Percentiles rank a stretch among this genome's conserved stretches.
Evolutionary conservation across 2,797 vertebrate species (phyloP).

Genomic region (Onychomys torridus): DNA sequence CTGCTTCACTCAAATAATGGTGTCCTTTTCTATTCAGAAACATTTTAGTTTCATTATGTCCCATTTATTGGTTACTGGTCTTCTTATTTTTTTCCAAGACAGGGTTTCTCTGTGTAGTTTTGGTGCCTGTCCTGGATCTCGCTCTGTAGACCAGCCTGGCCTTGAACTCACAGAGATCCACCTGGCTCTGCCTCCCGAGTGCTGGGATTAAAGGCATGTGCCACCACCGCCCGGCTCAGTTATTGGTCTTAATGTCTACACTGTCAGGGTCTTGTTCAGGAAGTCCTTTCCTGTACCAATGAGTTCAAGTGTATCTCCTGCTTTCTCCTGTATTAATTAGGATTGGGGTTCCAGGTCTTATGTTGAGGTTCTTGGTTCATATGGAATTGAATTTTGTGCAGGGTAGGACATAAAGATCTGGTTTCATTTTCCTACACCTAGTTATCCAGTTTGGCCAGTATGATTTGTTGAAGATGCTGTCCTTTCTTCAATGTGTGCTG

Average conservation of each 20-base stretch:
- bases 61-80: not conserved
- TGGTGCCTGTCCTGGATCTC: too few species aligned
- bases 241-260: not conserved
- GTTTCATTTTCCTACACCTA: not conserved
- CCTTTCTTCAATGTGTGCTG: not conserved
- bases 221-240: too few species aligned
- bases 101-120: too few species aligned
- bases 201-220: too few species aligned
- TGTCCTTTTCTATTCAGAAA: not conserved
- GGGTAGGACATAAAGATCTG: not conserved
- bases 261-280: not conserved
- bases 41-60: not conserved
- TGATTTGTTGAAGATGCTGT: not conserved
- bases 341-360: not conserved
- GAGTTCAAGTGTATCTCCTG: not conserved
- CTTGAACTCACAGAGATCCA: too few species aligned
- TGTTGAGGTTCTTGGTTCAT: not conserved
- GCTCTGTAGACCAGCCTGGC: too few species aligned
- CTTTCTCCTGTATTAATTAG: not conserved
- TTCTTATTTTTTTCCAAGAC: too few species aligned
- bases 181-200: too few species aligned
- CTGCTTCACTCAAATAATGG: not conserved
- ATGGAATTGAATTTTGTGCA: not conserved
- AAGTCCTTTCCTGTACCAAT: not conserved
- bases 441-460: not conserved